These are phyloP conservation scores for Hozukius guyotensis DNA, from an alignment of 2,797 vertebrate genomes.

Conservation along the genomic window DNA sequence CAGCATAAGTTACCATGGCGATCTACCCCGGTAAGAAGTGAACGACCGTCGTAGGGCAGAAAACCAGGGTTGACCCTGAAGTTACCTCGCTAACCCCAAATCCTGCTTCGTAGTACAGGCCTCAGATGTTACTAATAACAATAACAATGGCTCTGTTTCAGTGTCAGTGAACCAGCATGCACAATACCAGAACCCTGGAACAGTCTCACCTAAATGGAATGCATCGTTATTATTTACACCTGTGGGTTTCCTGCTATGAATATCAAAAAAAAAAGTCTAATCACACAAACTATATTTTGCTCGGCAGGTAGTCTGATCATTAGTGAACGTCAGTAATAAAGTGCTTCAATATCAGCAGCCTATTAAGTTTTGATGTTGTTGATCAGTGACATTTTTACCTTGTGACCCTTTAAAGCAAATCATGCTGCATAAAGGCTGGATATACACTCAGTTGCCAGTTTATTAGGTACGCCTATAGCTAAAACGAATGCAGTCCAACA, in stretches of 20 bases:
- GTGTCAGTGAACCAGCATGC: neutral
- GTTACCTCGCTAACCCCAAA: no score
- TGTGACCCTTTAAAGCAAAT: neutral
- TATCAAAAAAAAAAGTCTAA: neutral
- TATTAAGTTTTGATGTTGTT: neutral
- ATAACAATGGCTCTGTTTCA: neutral
- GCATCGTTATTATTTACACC: constrained; percentile 6
- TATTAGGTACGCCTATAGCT: neutral
- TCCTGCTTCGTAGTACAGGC: no score
- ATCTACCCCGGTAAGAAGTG: no score
- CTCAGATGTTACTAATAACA: neutral
- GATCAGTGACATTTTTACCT: neutral
- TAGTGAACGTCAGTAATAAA: neutral
- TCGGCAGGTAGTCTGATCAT: neutral
- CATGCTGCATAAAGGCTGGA: neutral
- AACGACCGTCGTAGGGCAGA: no score
- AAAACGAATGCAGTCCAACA: neutral
- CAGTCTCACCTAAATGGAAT: constrained; percentile 15
- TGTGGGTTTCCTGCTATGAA: constrained; percentile 4
- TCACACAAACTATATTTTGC: neutral
- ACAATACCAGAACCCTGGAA: neutral
- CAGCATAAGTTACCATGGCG: no score
- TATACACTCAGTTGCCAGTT: neutral
- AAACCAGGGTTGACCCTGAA: no score
- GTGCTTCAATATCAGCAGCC: neutral